Percentiles rank a stretch among this genome's conserved stretches.
Evolutionary conservation across 2,113 vertebrate species (phyloP).

Genomic region (Misgurnus anguillicaudatus): DNA sequence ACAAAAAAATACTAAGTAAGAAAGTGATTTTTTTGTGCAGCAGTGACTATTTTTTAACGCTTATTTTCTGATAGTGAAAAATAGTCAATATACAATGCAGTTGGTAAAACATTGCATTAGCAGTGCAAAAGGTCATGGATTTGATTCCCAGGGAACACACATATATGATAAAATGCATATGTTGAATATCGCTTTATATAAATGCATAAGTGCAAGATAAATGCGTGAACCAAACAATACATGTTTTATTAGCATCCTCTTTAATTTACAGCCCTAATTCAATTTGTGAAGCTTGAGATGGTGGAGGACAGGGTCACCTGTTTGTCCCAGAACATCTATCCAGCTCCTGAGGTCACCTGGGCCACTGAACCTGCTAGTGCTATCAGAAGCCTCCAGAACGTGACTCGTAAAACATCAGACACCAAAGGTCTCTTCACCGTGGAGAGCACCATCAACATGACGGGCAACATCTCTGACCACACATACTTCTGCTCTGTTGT

Average conservation of each 20-base stretch:
- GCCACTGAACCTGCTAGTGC: conserved; percentile 53
- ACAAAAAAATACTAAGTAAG: no score
- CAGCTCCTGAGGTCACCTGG: conserved; percentile 67
- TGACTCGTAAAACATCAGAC: conserved; percentile 67
- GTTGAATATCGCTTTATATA: no score
- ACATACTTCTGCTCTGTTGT: conserved; percentile 72
- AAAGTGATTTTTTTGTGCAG: no score
- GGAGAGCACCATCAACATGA: conserved; percentile 66
- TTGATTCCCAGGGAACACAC: no score
- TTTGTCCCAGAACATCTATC: conserved; percentile 71
- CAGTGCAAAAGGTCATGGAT: no score
- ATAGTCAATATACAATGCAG: no score
- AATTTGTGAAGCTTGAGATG: conserved; percentile 70
- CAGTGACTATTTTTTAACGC: no score
- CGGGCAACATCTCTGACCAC: conserved; percentile 65
- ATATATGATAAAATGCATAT: no score
- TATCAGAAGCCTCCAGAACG: conserved; percentile 55
- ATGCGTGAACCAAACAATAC: no score
- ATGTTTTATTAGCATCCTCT: neutral
- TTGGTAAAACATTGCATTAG: no score
- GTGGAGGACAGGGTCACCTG: conserved; percentile 64
- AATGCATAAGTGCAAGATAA: no score
- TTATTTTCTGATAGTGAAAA: no score
- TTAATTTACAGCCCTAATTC: conserved; percentile 66
- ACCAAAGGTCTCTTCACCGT: conserved; percentile 71